Base-by-base conservation (phyloP, 2,888 invertebrate genomes). In the Rutpela maculata region DNA sequence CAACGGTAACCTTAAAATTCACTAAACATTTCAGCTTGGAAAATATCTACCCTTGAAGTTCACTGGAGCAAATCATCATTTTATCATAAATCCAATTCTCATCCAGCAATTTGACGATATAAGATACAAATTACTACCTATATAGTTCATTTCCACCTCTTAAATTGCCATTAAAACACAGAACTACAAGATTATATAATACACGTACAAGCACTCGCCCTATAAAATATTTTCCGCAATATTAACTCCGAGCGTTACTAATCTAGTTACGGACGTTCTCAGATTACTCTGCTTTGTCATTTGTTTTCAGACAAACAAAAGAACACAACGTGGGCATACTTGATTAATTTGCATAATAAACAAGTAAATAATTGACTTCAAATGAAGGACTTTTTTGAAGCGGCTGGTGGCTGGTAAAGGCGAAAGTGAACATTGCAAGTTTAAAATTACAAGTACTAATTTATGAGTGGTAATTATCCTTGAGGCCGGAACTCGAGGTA, bases 301-400 rank as follows among this genome's bases (percentile, higher is more conserved):
- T 82, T 82, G 79, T 82, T 80, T 78, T 75, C 57, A 76, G 73
- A 78, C 78, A 74, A 78, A 82, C 78, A 81, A 79, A 81, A 76
- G 77, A 73, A 76, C 65, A 75, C 60, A 73, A 74, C 78, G 70
- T 50, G 62, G 75, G 77, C 75, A 76, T 71, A 57, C 76, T 75
- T 76, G 76, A 82, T 80, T 76, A 81, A 81, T 82, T 79, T 63
- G 62, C 78, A 78, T 73, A 76, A 80, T 78, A 70, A 78, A 76
- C 76, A 57, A 75, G 70, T 66, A 55, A 75, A 76, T 79, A 79
- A 79, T 75, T 73, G 77, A 63, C 50, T 43, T 43, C 43, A 65
- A 65, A 65, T 65, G 67, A 67, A 19, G 59, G 67, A n/a, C 56
- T 55, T 67, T 66, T 67, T 67, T 26, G 56, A 10, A 50, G 31